Evolutionary conservation across 1,140 invertebrate genomes (phyloP), one percentile per base, ranked within the genome.

Genomic region (Lamellibrachia luymesi): DNA sequence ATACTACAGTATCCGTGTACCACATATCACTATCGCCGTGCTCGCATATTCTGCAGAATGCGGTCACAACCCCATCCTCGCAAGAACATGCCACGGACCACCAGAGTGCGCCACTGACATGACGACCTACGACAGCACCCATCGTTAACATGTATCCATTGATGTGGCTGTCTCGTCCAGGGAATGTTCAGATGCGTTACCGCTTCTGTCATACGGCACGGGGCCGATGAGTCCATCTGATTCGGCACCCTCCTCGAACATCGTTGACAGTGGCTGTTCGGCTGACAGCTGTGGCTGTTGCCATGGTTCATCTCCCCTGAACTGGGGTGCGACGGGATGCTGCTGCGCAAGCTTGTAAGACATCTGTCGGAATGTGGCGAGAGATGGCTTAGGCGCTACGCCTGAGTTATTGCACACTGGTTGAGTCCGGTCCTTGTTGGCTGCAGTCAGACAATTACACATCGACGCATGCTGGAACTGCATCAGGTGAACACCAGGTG

Each of bases 321-420:
- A 27, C 38, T 27, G 90, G 27, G 97, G 95, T 94, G 98, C 97
- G 94, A 97, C 97, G 94, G 97, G 96, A 95, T 96, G 96, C 94
- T 98, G 97, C 95, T 98, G 97, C 56, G 98, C 97, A 93, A 98
- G 95, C 95, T 98, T 98, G 95, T 98, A 98, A 90, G 98, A 98
- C 92, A 97, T 97, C 94, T 98, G 98, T 1, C 98, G 95, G 27
- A 98, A 80, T 80, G 64, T 80, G 13, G 64, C 64, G 64, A 80
- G 64, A 22, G 13, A 22, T 17, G 64, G 64, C 64, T 80, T 96
- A 97, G 94, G 98, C 97, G 91, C 97, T 96, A 49, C 97, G 96
- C 92, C 97, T 97, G 8, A 97, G 95, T 13, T 92, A 92, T 95
- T 95, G 93, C 93, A 38, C 94, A 93, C 93, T 94, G 90, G 93